Evolutionary conservation across 2,797 vertebrate species (phyloP).

Genomic region (Acrossocheilus fasciatus): DNA sequence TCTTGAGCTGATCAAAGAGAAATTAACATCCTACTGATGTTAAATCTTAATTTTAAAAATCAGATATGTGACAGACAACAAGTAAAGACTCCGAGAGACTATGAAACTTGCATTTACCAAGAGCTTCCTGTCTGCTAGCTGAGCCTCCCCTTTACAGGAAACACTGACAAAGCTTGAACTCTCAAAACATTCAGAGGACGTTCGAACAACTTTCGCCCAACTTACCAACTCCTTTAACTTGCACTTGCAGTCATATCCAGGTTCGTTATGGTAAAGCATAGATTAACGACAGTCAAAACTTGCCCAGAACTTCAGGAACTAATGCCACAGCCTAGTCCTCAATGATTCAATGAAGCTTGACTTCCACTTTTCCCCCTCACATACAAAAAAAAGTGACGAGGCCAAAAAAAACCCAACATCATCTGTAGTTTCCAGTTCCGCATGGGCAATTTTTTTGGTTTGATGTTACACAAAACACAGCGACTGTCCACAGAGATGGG

Average conservation of each 20-base stretch:
- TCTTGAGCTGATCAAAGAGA: not conserved
- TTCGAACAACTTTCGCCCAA: slow-evolving; percentile 35
- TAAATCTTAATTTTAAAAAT: slow-evolving; percentile 48
- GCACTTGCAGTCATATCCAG: slow-evolving; percentile 7
- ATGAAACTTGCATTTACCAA: slow-evolving; percentile 70
- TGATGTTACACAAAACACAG: not conserved
- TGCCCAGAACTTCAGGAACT: not conserved
- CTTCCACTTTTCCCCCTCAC: slow-evolving; percentile 42
- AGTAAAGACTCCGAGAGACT: slow-evolving; percentile 62
- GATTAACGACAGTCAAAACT: not conserved
- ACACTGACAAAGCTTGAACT: slow-evolving; percentile 72
- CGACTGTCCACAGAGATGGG: not conserved
- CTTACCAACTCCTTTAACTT: slow-evolving; percentile 60
- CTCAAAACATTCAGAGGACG: slow-evolving; percentile 68
- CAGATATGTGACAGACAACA: slow-evolving; percentile 62
- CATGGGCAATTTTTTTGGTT: not conserved
- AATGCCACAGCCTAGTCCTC: slow-evolving; percentile 22
- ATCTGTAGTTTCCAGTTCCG: slow-evolving; percentile 53
- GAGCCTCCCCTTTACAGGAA: slow-evolving; percentile 73
- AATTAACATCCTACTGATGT: not conserved
- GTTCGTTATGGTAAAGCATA: not conserved
- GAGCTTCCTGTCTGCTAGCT: slow-evolving; percentile 76
- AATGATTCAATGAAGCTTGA: not conserved
- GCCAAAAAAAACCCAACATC: slow-evolving; percentile 39
- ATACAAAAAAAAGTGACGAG: slow-evolving; percentile 7